These are phyloP conservation scores for Drosophila kuntzei DNA, from an alignment of 2,888 invertebrate genomes.

Conservation along the genomic window DNA sequence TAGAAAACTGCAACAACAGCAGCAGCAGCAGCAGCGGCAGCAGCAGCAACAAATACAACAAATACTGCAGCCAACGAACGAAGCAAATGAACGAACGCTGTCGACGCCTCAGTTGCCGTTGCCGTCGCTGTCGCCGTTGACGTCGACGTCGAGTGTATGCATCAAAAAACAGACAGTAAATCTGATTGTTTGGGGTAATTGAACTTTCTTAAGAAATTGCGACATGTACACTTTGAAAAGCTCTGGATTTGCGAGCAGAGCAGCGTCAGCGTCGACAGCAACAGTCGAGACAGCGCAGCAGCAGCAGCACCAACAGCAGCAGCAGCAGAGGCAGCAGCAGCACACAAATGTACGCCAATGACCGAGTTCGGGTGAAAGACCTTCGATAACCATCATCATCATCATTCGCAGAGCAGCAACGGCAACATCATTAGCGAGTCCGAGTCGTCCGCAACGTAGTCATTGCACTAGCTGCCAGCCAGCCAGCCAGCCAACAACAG, in stretches of 20 bases:
- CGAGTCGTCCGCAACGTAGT: conserved; percentile 64
- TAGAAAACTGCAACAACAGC: conserved; percentile 74
- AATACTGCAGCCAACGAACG: conserved; percentile 37
- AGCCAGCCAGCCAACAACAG: conserved; percentile 47
- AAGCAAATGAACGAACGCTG: conserved; percentile 67
- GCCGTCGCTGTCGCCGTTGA: conserved; percentile 16
- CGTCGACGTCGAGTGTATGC: conserved; percentile 72
- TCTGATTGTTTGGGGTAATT: conserved; percentile 85
- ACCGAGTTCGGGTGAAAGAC: conserved; percentile 86
- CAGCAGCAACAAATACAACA: conserved; percentile 35
- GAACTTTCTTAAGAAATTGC: conserved; percentile 85
- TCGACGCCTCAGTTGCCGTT: conserved; percentile 23
- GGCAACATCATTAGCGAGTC: conserved; percentile 71
- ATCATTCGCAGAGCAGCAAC: conserved; percentile 78
- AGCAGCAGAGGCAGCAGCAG: conserved; percentile 60
- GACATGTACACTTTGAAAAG: conserved; percentile 85
- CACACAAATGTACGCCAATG: conserved; percentile 86
- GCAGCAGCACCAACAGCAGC: conserved; percentile 37
- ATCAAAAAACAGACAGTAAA: conserved; percentile 84
- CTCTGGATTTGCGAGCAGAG: conserved; percentile 84
- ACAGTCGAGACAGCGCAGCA: conserved; percentile 49
- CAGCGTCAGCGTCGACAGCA: conserved; percentile 53
- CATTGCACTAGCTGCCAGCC: conserved; percentile 69
- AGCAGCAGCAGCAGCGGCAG: conserved; percentile 26
- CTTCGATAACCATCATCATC: conserved; percentile 86